These are phyloP conservation scores for Sarcophaga carnaria DNA, from an alignment of 2,888 invertebrate genomes.

Conservation along the genomic window DNA sequence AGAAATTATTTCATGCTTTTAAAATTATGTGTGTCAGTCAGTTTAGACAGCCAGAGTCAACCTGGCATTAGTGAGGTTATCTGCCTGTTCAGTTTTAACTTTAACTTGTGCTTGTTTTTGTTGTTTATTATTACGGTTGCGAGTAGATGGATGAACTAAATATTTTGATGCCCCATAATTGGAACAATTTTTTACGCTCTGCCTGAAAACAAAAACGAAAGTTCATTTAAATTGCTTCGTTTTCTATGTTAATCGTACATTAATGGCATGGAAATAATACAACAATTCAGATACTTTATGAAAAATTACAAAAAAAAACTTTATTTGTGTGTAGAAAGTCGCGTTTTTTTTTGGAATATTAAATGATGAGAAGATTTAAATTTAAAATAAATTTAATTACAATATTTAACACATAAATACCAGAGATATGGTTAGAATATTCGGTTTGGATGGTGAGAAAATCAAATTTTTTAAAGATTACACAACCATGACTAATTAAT, in stretches of 20 bases:
- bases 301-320: slow-evolving; percentile 2
- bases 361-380: no score
- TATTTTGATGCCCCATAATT: slow-evolving; percentile 55
- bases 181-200: slow-evolving; percentile 62
- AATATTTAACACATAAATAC: no score
- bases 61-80: not conserved
- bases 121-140: not conserved
- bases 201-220: slow-evolving; percentile 61
- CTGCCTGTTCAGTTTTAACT: not conserved
- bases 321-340: not conserved
- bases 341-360: no score
- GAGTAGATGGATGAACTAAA: slow-evolving; percentile 15
- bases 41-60: not conserved
- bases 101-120: no score
- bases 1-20: slow-evolving; percentile 45
- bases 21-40: slow-evolving; percentile 40
- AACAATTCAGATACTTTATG: not conserved
- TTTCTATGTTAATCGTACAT: slow-evolving; percentile 33
- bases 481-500: no score
- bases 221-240: slow-evolving; percentile 27
- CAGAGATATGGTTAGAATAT: no score
- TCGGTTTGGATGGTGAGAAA: no score
- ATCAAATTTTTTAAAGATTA: no score
- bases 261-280: slow-evolving; percentile 16
- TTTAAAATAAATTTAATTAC: no score